Conservation (phyloP, 2,888 invertebrate genomes). For the Lithophane socia region DNA sequence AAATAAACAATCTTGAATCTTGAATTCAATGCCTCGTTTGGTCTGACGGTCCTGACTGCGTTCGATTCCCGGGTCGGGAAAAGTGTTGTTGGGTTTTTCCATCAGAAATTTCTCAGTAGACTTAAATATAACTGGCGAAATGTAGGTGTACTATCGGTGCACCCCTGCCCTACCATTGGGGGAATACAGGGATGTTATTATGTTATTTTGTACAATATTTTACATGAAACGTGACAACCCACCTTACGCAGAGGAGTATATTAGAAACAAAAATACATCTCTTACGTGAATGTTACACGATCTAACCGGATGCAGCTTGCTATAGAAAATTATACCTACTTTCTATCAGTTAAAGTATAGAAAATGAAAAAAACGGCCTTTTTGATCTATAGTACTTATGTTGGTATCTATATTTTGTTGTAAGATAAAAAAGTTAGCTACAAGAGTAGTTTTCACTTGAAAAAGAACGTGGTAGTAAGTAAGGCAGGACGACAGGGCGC, state of each 20-base stretch:
- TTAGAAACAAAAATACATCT: background rate
- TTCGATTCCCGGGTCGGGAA: background rate
- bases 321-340: background rate
- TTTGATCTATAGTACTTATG: background rate
- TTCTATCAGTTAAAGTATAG: background rate
- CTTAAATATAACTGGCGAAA: background rate
- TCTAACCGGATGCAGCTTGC: background rate
- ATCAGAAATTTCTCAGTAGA: background rate
- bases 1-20: no score
- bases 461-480: background rate
- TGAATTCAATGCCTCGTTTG: background rate
- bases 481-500: background rate
- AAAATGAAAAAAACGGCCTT: no score
- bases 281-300: background rate
- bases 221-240: background rate
- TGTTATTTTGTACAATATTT: background rate
- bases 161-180: background rate
- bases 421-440: background rate
- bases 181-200: background rate
- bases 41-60: background rate
- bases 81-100: background rate
- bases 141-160: background rate
- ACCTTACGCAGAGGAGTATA: background rate
- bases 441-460: background rate
- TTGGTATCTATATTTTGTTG: background rate